These are phyloP conservation scores for Leptopterna dolabrata DNA, from an alignment of 2,888 invertebrate species.

Conservation along the genomic window DNA sequence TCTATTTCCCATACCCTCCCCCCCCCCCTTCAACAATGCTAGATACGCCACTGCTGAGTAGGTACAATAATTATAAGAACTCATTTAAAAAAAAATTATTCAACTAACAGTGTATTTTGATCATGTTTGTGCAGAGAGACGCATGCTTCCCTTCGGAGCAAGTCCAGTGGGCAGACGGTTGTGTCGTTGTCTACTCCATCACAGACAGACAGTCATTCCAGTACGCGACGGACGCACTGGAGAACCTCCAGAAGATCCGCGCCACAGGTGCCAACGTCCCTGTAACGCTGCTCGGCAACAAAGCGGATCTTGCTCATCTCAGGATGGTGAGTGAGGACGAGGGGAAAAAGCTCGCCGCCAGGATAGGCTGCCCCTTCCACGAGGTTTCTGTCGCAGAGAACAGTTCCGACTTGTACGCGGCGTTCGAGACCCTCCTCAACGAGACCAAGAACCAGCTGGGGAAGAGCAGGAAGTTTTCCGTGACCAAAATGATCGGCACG, in stretches of 20 bases:
- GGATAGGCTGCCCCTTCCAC: constrained; percentile 79
- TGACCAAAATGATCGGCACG: constrained; percentile 83
- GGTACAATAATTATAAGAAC: no score
- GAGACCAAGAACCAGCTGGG: constrained; percentile 72
- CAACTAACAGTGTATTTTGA: no score
- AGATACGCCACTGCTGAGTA: no score
- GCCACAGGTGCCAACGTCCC: constrained; percentile 70
- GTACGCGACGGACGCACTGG: constrained; percentile 75
- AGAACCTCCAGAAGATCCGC: constrained; percentile 71
- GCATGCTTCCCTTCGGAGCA: constrained; percentile 70
- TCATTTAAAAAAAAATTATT: no score
- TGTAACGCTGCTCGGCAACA: constrained; percentile 80
- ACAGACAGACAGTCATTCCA: constrained; percentile 78
- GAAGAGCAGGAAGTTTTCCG: constrained; percentile 76
- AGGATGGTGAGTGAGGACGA: constrained; percentile 79
- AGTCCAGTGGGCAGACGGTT: constrained; percentile 84
- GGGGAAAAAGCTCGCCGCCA: constrained; percentile 76
- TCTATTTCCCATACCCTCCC: no score
- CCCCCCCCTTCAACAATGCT: no score
- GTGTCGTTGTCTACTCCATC: constrained; percentile 81
- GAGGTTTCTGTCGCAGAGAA: constrained; percentile 87
- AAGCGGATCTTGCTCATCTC: constrained; percentile 82
- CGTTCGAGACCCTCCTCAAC: constrained; percentile 77
- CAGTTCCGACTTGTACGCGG: constrained; percentile 78
- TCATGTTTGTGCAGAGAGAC: constrained; percentile 64